A percentile compares a stretch with the other conserved stretches of the same genome.
Evolutionary conservation across 2,113 vertebrate species (phyloP).

Genomic region (Lepus europaeus): DNA sequence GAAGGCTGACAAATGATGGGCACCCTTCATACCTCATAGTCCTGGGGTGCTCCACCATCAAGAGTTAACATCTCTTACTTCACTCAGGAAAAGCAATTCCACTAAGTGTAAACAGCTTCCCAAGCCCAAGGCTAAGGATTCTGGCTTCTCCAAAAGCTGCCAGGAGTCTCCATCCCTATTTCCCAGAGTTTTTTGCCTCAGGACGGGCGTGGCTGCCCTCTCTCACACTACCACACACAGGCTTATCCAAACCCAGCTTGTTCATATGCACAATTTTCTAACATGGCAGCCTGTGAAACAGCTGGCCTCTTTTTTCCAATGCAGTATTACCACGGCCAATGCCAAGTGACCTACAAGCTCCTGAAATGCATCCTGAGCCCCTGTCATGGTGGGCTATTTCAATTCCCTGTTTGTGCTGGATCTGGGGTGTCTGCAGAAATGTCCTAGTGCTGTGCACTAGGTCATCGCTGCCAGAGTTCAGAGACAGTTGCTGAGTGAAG

Average conservation of each 20-base stretch:
- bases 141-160: neutral
- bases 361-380: neutral
- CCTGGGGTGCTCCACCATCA: neutral
- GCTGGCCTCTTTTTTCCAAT: neutral
- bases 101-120: neutral
- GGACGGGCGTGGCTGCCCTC: neutral
- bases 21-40: neutral
- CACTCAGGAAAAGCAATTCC: neutral
- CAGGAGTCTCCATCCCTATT: neutral
- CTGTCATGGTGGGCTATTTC: constrained; percentile 3
- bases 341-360: neutral
- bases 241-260: neutral
- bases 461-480: neutral
- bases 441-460: neutral
- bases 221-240: neutral
- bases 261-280: neutral
- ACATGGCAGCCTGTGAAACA: neutral
- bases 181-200: neutral
- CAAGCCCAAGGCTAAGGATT: neutral
- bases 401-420: neutral
- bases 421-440: neutral
- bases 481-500: neutral
- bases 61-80: neutral
- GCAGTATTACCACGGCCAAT: neutral
- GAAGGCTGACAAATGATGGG: neutral